A percentile compares a stretch with the other conserved stretches of the same genome.
Evolutionary conservation across 2,113 vertebrate genomes (phyloP).

Genomic region (Lasiurus cinereus): DNA sequence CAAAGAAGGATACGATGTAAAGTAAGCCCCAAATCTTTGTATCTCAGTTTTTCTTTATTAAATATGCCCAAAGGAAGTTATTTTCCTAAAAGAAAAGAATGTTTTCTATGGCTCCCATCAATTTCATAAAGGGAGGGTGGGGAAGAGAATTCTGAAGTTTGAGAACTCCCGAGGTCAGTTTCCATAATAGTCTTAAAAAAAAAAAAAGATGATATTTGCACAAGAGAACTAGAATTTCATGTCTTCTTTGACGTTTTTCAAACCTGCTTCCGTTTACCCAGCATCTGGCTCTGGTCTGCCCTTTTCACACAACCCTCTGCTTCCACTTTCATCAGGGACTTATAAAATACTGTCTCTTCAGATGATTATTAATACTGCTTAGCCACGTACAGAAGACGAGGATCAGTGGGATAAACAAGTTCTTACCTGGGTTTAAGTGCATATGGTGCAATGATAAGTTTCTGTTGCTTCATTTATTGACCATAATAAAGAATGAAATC

Average conservation of each 20-base stretch:
- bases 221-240: fast-evolving
- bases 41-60: neutral
- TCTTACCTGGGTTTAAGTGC: neutral
- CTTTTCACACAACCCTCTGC: neutral
- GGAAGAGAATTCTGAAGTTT: neutral
- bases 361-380: neutral
- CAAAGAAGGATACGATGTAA: slow-evolving; percentile 7
- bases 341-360: neutral
- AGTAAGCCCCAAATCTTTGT: neutral
- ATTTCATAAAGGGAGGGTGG: neutral
- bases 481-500: neutral
- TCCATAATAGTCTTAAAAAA: neutral
- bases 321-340: neutral
- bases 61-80: neutral
- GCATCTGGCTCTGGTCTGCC: neutral
- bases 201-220: neutral
- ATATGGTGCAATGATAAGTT: neutral
- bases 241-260: neutral
- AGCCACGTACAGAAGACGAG: neutral
- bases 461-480: neutral
- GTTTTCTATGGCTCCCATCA: neutral
- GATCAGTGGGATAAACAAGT: neutral
- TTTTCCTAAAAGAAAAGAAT: slow-evolving; percentile 26
- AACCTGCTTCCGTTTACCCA: neutral
- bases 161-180: neutral